Evolutionary conservation across 2,888 invertebrate genomes (phyloP), one percentile per base, ranked within the genome.

Genomic region (Cheilosia variabilis): DNA sequence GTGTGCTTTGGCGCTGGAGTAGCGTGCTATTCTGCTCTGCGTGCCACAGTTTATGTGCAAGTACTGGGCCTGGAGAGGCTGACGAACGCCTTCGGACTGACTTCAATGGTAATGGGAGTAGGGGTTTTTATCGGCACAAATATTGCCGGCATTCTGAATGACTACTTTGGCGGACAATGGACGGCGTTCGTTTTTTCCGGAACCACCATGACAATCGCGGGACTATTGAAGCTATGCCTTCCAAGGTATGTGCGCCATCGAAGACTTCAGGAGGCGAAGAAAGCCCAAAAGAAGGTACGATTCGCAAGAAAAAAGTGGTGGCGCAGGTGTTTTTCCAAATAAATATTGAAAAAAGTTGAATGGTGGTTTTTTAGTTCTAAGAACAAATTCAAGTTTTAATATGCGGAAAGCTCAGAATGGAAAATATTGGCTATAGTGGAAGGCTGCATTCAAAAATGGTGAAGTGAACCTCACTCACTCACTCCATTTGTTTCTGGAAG

Each of bases 11-110:
- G 90, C 13, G 73, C 90, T 3, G 91, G 90, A 15, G 88, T 90
- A 87, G 97, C 97, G 24, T 95, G 95, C 52, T 96, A 95, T 90
- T 95, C 96, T 9, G 95, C 96, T 0, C 92, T 97, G 60, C 94
- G 96, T 83, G 95, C 97, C 27, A 94, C 97, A 65, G 94, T 97
- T 66, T 93, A 96, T 73, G 96, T 96, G 7, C 96, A 96, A 88
- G 93, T 96, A 19, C 90, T 97, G 69, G 96, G 97, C 0, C 92
- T 97, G 87, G 95, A 96, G 84, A 95, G 95, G 89, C 91, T 97
- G 81, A 96, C 96, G 17, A 97, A 96, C 90, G 96, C 96, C 27
- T 96, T 96, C 91, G 97, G 97, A 19, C 91, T 97, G 34, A 93
- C 95, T 13, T 93, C 96, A 58, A 92, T 97, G 88, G 96, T 96